Evolutionary conservation across 2,888 invertebrate genomes (phyloP).

Genomic region (Sesamia inferens): DNA sequence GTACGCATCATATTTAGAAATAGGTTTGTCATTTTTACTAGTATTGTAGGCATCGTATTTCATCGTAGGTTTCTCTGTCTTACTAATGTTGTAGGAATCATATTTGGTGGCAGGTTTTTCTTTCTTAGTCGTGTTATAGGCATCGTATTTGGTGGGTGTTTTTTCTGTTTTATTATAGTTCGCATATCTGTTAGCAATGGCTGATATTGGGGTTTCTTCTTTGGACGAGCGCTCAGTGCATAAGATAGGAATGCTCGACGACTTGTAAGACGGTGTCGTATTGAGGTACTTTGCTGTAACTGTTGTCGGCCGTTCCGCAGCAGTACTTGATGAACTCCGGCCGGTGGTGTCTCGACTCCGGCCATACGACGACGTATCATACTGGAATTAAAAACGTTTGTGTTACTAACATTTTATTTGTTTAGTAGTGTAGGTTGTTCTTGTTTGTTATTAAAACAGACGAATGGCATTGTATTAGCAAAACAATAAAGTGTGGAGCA

Average conservation of each 20-base stretch:
- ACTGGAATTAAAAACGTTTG: conserved; percentile 76
- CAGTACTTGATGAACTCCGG: conserved; percentile 70
- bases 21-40: conserved; percentile 67
- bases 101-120: conserved; percentile 73
- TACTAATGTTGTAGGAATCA: conserved; percentile 66
- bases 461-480: not conserved
- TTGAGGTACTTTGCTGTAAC: conserved; percentile 86
- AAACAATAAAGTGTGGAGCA: not conserved
- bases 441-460: conserved; percentile 15
- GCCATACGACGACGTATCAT: conserved; percentile 83
- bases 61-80: conserved; percentile 68
- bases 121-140: conserved; percentile 59
- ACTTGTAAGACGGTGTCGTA: conserved; percentile 83
- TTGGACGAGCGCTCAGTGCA: conserved; percentile 79
- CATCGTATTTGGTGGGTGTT: conserved; percentile 60
- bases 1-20: conserved; percentile 75
- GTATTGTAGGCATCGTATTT: conserved; percentile 76
- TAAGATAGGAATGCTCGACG: conserved; percentile 86
- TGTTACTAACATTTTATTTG: conserved; percentile 13
- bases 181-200: conserved; percentile 84
- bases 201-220: conserved; percentile 84
- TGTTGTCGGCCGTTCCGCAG: conserved; percentile 81
- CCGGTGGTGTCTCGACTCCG: conserved; percentile 79
- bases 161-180: conserved; percentile 77
- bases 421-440: not conserved